Percentiles rank a stretch among this genome's conserved stretches.
Conservation (phyloP, 2,888 invertebrate genomes). For the Hirtodrosophila cameraria region DNA sequence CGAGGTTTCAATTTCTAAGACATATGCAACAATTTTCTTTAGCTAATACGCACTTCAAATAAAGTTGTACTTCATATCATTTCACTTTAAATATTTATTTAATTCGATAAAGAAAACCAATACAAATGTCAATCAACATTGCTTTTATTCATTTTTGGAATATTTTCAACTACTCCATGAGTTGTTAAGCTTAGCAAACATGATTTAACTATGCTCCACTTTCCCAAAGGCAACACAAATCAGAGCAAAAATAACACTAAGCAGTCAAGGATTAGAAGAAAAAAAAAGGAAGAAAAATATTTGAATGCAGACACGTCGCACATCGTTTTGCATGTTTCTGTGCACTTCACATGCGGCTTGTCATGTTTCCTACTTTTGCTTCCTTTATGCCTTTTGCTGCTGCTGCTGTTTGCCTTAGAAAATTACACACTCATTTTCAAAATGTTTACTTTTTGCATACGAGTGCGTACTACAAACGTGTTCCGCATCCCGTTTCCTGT, state of each 20-base stretch:
- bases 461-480: constrained; percentile 43
- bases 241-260: not conserved
- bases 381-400: constrained; percentile 16
- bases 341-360: constrained; percentile 39
- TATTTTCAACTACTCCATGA: not conserved
- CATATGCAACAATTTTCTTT: no score
- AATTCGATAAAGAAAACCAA: not conserved
- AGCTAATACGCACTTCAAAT: no score
- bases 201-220: constrained; percentile 37
- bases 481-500: constrained; percentile 70
- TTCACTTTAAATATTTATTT: not conserved
- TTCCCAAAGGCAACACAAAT: constrained; percentile 9
- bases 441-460: constrained; percentile 68
- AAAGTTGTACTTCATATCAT: no score
- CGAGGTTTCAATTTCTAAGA: no score
- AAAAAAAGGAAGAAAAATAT: constrained; percentile 29
- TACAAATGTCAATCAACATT: not conserved
- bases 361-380: constrained; percentile 36
- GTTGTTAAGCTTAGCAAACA: not conserved
- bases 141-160: not conserved
- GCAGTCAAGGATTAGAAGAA: constrained; percentile 49
- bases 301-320: constrained; percentile 34
- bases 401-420: constrained; percentile 68
- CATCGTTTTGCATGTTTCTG: constrained; percentile 27
- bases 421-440: constrained; percentile 75